Evolutionary conservation across 2,888 invertebrate genomes (phyloP).

Genomic region (Sinohyriopsis cumingii): DNA sequence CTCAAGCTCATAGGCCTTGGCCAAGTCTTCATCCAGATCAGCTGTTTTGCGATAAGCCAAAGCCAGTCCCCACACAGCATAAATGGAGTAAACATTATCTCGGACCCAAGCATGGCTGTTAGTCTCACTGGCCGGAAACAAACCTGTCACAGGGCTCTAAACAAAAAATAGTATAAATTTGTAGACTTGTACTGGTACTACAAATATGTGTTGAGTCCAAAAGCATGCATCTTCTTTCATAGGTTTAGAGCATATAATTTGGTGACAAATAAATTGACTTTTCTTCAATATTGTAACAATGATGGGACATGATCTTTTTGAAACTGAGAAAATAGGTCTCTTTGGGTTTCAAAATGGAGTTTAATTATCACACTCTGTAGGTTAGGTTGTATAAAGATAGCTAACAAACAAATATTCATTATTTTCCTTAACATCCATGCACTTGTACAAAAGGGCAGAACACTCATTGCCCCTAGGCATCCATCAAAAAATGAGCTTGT

Average conservation of each 20-base stretch:
- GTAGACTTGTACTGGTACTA: not conserved
- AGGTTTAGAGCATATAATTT: not conserved
- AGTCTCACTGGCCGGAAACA: conserved; percentile 87
- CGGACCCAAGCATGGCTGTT: conserved; percentile 94
- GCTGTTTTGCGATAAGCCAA: conserved; percentile 99
- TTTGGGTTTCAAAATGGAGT: too few species aligned
- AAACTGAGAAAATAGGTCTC: too few species aligned
- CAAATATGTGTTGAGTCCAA: not conserved
- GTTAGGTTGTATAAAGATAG: too few species aligned
- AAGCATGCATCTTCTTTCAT: too few species aligned
- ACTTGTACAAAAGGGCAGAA: too few species aligned
- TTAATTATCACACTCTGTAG: too few species aligned
- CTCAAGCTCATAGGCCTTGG: conserved; percentile 97
- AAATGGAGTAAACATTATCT: conserved; percentile 96
- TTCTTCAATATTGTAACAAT: too few species aligned
- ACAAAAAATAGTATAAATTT: conserved; percentile 13
- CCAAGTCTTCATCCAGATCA: conserved; percentile 98
- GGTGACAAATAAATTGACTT: not conserved
- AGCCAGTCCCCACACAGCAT: conserved; percentile 98
- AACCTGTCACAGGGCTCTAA: conserved; percentile 96
- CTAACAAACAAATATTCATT: too few species aligned
- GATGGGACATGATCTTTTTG: too few species aligned
- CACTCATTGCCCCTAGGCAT: too few species aligned
- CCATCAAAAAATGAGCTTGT: too few species aligned
- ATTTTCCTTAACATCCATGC: too few species aligned